A percentile compares a stretch with the other conserved stretches of the same genome.
Conservation (phyloP, 1,140 invertebrate genomes). For the Leptinotarsa lineolata region DNA sequence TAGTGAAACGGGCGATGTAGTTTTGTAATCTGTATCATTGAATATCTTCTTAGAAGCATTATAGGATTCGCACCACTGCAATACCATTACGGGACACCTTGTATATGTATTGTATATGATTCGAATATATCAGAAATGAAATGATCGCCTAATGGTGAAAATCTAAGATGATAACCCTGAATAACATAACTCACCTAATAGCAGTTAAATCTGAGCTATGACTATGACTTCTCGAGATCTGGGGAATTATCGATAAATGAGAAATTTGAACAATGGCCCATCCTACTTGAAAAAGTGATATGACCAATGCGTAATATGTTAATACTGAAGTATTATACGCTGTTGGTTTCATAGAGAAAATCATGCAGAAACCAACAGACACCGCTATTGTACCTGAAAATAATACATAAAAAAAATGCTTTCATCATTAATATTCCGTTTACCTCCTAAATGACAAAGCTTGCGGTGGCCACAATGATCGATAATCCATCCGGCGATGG, state of each 20-base stretch:
- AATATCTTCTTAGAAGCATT: too few species aligned
- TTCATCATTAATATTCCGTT: background rate
- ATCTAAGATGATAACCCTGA: constrained; percentile 16
- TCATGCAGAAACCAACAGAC: constrained; percentile 76
- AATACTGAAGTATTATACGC: constrained; percentile 57
- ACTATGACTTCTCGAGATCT: constrained; percentile 68
- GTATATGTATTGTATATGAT: too few species aligned
- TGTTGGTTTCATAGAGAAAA: constrained; percentile 62
- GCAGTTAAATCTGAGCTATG: constrained; percentile 79
- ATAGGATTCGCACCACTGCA: too few species aligned
- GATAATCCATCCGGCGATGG: constrained; percentile 81
- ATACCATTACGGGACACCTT: too few species aligned
- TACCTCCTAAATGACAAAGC: constrained; percentile 86
- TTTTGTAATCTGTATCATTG: too few species aligned
- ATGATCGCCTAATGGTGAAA: background rate
- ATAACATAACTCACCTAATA: constrained; percentile 64
- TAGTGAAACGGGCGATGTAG: too few species aligned
- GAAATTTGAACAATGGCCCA: constrained; percentile 92
- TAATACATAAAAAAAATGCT: background rate
- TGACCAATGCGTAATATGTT: constrained; percentile 76
- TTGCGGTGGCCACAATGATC: constrained; percentile 78
- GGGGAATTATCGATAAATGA: constrained; percentile 86
- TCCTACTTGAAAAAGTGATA: constrained; percentile 85
- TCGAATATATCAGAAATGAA: too few species aligned
- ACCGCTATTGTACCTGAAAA: constrained; percentile 65